Conservation (phyloP, 2,888 invertebrate genomes). For the Ornithoptera priamus region DNA sequence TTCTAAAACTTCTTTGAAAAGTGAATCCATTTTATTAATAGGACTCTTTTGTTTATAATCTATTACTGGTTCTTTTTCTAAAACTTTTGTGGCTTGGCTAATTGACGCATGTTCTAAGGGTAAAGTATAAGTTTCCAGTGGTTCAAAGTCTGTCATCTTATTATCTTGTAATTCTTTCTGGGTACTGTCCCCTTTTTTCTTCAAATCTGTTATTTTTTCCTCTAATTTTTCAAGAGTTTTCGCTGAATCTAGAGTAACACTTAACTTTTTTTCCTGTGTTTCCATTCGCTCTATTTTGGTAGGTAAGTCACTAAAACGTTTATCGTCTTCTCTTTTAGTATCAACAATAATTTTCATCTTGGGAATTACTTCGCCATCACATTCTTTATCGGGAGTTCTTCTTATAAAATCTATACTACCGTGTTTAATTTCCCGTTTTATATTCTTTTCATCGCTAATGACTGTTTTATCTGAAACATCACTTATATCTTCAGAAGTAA, state of each 20-base stretch:
- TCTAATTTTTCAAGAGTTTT: slow-evolving; percentile 72
- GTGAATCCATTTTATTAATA: slow-evolving; percentile 46
- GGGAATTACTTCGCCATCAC: slow-evolving; percentile 31
- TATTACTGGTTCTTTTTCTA: slow-evolving; percentile 36
- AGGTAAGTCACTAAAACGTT: slow-evolving; percentile 15
- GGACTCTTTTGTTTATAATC: slow-evolving; percentile 34
- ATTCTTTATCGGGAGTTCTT: neutral
- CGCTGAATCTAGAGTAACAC: slow-evolving; percentile 58
- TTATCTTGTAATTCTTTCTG: slow-evolving; percentile 24
- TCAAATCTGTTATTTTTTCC: slow-evolving; percentile 67
- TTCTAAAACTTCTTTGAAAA: slow-evolving; percentile 50
- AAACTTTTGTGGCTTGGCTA: neutral
- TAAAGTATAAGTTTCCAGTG: neutral
- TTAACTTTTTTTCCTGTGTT: slow-evolving; percentile 46
- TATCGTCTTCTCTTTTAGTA: slow-evolving; percentile 19
- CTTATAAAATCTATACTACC: slow-evolving; percentile 12
- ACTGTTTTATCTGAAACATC: slow-evolving; percentile 71
- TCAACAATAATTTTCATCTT: slow-evolving; percentile 7
- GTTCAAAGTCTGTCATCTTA: neutral
- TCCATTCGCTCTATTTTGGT: slow-evolving; percentile 22
- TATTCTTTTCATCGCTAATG: slow-evolving; percentile 60
- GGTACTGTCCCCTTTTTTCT: slow-evolving; percentile 50
- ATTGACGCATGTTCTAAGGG: neutral
- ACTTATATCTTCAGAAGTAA: slow-evolving; percentile 76
- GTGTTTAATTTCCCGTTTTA: slow-evolving; percentile 49